These are phyloP conservation scores for Mesorhabditis spiculigera DNA, from an alignment of 2,888 invertebrate genomes.

Conservation along the genomic window DNA sequence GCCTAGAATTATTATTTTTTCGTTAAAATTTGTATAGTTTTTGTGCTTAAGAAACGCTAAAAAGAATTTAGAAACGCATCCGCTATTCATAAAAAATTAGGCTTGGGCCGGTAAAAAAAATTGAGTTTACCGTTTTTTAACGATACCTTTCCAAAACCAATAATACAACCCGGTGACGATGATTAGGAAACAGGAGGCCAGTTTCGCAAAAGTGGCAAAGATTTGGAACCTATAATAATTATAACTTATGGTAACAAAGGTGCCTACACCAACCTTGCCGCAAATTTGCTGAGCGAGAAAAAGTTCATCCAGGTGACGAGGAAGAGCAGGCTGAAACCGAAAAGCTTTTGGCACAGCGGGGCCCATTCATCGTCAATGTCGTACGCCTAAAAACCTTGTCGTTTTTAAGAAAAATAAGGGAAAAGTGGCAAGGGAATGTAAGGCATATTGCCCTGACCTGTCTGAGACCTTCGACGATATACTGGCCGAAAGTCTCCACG, in stretches of 20 bases:
- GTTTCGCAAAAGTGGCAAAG: slow-evolving; percentile 53
- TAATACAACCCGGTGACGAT: slow-evolving; percentile 55
- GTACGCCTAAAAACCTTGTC: slow-evolving; percentile 37
- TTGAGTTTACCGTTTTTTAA: too few species aligned
- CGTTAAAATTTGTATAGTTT: too few species aligned
- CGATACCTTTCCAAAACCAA: slow-evolving; percentile 48
- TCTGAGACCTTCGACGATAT: slow-evolving; percentile 39
- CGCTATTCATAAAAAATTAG: too few species aligned
- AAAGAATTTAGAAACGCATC: too few species aligned
- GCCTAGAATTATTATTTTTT: too few species aligned
- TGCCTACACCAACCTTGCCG: slow-evolving; percentile 28
- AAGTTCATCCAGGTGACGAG: slow-evolving; percentile 57
- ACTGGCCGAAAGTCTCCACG: slow-evolving; percentile 56
- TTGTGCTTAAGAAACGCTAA: too few species aligned
- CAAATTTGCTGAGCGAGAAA: slow-evolving; percentile 54
- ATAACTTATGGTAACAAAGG: background rate
- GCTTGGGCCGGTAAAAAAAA: too few species aligned
- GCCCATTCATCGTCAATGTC: slow-evolving; percentile 43
- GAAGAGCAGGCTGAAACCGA: slow-evolving; percentile 52
- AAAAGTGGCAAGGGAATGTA: background rate
- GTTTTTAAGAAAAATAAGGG: background rate
- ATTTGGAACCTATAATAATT: slow-evolving; percentile 45
- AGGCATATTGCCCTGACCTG: slow-evolving; percentile 22
- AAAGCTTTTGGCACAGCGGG: slow-evolving; percentile 50
- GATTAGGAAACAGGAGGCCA: slow-evolving; percentile 50